Evolutionary conservation across 2,113 vertebrate genomes (phyloP), one percentile per base, ranked within the genome.

Genomic region (Oceanodroma tethys): DNA sequence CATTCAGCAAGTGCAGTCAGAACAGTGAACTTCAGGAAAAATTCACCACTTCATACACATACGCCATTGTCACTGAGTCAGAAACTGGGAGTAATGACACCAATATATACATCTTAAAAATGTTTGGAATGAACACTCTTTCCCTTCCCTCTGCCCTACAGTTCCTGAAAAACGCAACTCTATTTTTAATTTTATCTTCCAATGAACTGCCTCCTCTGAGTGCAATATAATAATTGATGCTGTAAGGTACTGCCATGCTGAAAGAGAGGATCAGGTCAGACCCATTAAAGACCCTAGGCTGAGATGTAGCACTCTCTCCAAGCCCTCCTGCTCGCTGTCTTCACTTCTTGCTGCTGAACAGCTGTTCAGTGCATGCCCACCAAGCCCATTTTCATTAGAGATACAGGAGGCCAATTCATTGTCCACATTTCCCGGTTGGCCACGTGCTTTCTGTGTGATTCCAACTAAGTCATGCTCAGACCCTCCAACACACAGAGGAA

Each of bases 401-500:
- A 70, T 67, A 90, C 59, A 73, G 63, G 59, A 87, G 52, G 52
- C 32, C 52, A 52, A 75, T 88, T 95, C 78, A 86, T 42, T 58
- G 58, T 58, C 58, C 79, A 29, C 36, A 80, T 75, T 95, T 70
- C 58, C 48, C 8, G 5, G 42, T 13, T 5, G 10, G 73, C 34
- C 74, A 70, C 30, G 2, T 94, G 92, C 36, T 82, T 86, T 91
- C 70, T 82, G 58, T 56, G 34, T 68, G 81, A 68, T 75, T 95
- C 78, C 73, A 96, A 68, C 60, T 38, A 79, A 79, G 48, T 34
- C 93, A 56, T 2, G 4, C 86, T 79, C 76, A 84, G 47, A 48
- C 17, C 52, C 95, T 85, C 78, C 65, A 93, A 97, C 92, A 94
- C 84, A 70, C 5, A 4, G 21, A 91, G 65, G 74, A 95, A 96